Evolutionary conservation across 2,113 vertebrate genomes (phyloP).

Genomic region (Perca fluviatilis): DNA sequence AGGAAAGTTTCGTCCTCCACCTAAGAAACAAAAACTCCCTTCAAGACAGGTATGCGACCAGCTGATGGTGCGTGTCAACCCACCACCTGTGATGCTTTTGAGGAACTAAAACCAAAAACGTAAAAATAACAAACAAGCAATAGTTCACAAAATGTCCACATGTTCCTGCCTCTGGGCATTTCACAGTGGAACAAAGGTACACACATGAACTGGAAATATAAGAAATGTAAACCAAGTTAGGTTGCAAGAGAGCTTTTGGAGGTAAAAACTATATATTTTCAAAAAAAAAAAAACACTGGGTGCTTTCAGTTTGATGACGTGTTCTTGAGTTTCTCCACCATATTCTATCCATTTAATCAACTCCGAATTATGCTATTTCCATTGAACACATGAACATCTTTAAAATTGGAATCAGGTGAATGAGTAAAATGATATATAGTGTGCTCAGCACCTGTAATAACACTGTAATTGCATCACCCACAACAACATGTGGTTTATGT

Average conservation of each 20-base stretch:
- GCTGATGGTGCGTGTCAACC: not conserved
- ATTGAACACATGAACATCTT: not conserved
- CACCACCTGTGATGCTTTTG: not conserved
- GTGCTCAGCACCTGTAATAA: not conserved
- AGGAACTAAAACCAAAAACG: not conserved
- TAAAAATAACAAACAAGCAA: not conserved
- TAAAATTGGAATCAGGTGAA: not conserved
- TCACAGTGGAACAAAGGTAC: not conserved
- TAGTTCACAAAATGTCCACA: not conserved
- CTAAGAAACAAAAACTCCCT: slow-evolving; percentile 72
- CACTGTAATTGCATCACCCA: not conserved
- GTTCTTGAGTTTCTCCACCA: not conserved
- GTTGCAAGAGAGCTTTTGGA: not conserved
- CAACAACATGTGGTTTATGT: not conserved
- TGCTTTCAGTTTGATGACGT: not conserved
- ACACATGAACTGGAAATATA: not conserved
- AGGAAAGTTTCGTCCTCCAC: slow-evolving; percentile 98
- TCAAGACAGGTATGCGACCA: not conserved
- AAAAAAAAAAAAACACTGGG: not conserved
- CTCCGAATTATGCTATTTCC: not conserved
- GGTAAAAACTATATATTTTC: not conserved
- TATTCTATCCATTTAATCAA: slow-evolving; percentile 3
- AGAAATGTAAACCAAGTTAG: not conserved
- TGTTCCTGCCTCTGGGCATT: not conserved
- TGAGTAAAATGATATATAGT: not conserved